phyloP scores from a whole-genome alignment of 2,888 invertebrate genomes.

The Harpalus rufipes region DNA sequence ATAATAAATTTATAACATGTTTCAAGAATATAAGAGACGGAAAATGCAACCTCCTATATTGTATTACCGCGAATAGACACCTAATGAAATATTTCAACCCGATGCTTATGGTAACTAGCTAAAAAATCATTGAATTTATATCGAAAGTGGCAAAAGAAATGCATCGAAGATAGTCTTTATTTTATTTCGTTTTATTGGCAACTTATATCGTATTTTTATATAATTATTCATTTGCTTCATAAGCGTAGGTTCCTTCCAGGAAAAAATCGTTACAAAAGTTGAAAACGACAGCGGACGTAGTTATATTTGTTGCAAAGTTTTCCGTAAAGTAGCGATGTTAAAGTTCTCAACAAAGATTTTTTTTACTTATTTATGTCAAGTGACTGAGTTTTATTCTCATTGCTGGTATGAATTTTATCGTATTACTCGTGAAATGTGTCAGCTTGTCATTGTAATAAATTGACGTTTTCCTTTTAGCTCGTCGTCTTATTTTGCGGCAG shows the following conservation, averaged over 20 bases:
- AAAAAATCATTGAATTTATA: too few species aligned
- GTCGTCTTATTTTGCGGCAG: not conserved
- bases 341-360: constrained; percentile 9
- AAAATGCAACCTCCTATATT: too few species aligned
- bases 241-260: not conserved
- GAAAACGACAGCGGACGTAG: not conserved
- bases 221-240: constrained; percentile 19
- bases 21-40: too few species aligned
- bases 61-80: too few species aligned
- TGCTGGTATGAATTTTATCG: constrained; percentile 28
- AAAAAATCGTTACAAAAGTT: constrained; percentile 13
- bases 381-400: constrained; percentile 8
- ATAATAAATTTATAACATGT: too few species aligned
- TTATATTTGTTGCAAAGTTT: constrained; percentile 21
- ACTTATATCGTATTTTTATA: constrained; percentile 33
- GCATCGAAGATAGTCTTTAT: constrained; percentile 7
- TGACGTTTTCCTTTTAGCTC: constrained; percentile 34
- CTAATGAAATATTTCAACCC: too few species aligned
- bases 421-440: constrained; percentile 37
- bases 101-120: too few species aligned
- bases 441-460: constrained; percentile 32
- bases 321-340: not conserved
- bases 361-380: constrained; percentile 25
- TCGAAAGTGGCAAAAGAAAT: constrained; percentile 5
- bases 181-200: not conserved